These are phyloP conservation scores for Drosophila cracens DNA, from an alignment of 2,888 invertebrate genomes.

Conservation along the genomic window DNA sequence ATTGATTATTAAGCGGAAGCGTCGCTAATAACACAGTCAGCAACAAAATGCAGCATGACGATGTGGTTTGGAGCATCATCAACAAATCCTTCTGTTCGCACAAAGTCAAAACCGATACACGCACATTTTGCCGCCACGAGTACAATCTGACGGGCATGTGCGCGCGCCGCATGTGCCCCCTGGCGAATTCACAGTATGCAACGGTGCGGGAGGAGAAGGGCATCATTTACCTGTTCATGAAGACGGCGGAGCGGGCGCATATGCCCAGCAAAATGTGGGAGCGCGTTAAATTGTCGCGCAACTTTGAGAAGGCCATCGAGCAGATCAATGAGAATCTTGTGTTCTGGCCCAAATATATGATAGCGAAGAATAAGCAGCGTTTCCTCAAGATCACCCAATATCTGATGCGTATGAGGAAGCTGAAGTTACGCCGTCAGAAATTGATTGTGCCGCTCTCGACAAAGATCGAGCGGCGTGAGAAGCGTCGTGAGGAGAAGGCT, in stretches of 20 bases:
- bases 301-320: slow-evolving; percentile 97
- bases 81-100: slow-evolving; percentile 99
- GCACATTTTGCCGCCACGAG: slow-evolving; percentile 98
- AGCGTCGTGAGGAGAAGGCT: slow-evolving; percentile 97
- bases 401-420: slow-evolving; percentile 97
- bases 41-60: slow-evolving; percentile 93
- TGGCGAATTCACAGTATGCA: slow-evolving; percentile 99
- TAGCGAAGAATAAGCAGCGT: slow-evolving; percentile 98
- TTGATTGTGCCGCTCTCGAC: slow-evolving; percentile 96
- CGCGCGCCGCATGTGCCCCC: slow-evolving; percentile 95
- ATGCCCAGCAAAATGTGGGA: slow-evolving; percentile 98
- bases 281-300: slow-evolving; percentile 95
- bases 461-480: slow-evolving; percentile 97
- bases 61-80: slow-evolving; percentile 98
- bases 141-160: slow-evolving; percentile 99
- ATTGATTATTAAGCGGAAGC: background rate
- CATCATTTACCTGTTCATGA: slow-evolving; percentile 95
- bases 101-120: slow-evolving; percentile 97
- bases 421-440: slow-evolving; percentile 95
- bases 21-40: background rate
- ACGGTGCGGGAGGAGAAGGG: slow-evolving; percentile 99
- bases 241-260: slow-evolving; percentile 94
- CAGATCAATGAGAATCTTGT: slow-evolving; percentile 98
- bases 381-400: slow-evolving; percentile 99
- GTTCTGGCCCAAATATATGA: slow-evolving; percentile 97